A percentile compares a stretch with the other conserved stretches of the same genome.
Conservation (phyloP, 2,888 invertebrate species). For the Malachius bipustulatus region DNA sequence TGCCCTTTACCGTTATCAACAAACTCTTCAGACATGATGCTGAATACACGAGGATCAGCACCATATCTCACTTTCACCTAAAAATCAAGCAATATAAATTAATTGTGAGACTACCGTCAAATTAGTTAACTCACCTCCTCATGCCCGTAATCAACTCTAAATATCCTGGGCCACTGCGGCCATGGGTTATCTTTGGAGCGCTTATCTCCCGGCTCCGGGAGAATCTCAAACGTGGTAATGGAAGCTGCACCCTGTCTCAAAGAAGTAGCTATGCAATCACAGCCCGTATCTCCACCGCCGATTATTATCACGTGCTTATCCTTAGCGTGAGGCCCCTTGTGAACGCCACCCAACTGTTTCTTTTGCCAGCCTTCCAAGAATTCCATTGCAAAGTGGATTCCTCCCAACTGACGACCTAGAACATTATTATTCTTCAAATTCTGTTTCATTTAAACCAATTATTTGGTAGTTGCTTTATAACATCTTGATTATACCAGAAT, state of each 20-base stretch:
- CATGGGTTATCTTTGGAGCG: slow-evolving; percentile 90
- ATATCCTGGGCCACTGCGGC: slow-evolving; percentile 97
- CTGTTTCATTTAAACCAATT: neutral
- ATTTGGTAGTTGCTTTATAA: neutral
- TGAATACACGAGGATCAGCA: slow-evolving; percentile 85
- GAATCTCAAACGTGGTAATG: slow-evolving; percentile 93
- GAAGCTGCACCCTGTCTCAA: slow-evolving; percentile 81
- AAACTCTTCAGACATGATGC: slow-evolving; percentile 90
- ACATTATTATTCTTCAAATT: neutral
- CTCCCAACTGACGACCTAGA: slow-evolving; percentile 61
- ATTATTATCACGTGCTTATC: slow-evolving; percentile 92
- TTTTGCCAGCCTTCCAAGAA: slow-evolving; percentile 96
- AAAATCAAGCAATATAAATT: slow-evolving; percentile 8
- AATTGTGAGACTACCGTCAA: too few species aligned
- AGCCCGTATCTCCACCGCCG: slow-evolving; percentile 76
- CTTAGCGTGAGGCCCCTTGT: slow-evolving; percentile 59
- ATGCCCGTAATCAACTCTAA: slow-evolving; percentile 96
- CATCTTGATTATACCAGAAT: neutral
- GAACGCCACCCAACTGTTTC: slow-evolving; percentile 63
- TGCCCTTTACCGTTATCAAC: slow-evolving; percentile 79
- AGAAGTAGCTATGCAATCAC: slow-evolving; percentile 97
- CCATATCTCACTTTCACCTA: slow-evolving; percentile 71
- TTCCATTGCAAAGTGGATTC: slow-evolving; percentile 96
- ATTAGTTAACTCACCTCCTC: slow-evolving; percentile 57
- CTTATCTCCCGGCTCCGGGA: slow-evolving; percentile 76